phyloP scores from a whole-genome alignment of 2,888 invertebrate species.

The Antheraea assamensis region DNA sequence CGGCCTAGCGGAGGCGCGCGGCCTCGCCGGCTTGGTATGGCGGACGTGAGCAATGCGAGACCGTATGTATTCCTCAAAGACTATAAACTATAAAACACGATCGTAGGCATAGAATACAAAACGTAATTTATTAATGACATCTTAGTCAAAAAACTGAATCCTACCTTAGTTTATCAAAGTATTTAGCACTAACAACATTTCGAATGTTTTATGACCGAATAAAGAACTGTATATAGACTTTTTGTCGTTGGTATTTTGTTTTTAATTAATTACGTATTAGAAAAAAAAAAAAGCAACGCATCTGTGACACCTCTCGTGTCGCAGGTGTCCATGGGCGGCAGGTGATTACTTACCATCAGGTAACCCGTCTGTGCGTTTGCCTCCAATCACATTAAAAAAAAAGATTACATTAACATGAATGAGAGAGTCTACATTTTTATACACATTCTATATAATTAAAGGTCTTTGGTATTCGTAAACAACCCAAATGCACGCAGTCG shows the following conservation, averaged over 20 bases:
- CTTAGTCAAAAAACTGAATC: not conserved
- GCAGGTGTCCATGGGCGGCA: no score
- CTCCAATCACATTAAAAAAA: no score
- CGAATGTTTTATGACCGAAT: not conserved
- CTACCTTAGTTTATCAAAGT: not conserved
- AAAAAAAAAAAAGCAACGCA: no score
- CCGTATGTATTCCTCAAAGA: constrained; percentile 9
- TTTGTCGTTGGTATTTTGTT: no score
- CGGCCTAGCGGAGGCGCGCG: constrained; percentile 68
- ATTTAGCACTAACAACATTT: not conserved
- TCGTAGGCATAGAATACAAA: constrained; percentile 38
- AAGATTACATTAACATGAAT: no score
- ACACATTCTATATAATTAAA: not conserved
- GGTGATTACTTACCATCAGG: no score
- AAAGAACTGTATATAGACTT: not conserved
- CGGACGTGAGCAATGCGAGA: constrained; percentile 2
- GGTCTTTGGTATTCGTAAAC: constrained; percentile 49
- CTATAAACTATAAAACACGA: not conserved
- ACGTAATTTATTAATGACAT: not conserved
- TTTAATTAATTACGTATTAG: no score
- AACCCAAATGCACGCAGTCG: constrained; percentile 68
- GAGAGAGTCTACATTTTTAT: no score
- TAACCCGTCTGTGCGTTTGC: no score
- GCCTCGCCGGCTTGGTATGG: constrained; percentile 23
- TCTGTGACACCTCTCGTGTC: no score